A percentile compares a stretch with the other conserved stretches of the same genome.
Evolutionary conservation across 2,888 invertebrate species (phyloP).

Genomic region (Drosophila conformis): DNA sequence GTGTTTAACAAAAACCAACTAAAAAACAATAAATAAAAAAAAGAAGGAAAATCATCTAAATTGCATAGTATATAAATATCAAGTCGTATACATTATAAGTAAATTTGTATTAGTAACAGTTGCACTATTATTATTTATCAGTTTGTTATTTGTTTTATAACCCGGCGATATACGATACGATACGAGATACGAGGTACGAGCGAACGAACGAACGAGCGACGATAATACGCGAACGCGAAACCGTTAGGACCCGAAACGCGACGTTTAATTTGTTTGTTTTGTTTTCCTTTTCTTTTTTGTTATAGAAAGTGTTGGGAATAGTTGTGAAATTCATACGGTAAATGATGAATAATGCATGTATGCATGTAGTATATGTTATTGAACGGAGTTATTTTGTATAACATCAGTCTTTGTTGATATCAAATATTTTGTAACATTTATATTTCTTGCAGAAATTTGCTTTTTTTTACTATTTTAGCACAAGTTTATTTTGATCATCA

Average conservation of each 20-base stretch:
- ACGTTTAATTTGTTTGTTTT: slow-evolving; percentile 48
- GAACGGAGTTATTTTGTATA: slow-evolving; percentile 58
- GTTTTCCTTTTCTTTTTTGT: slow-evolving; percentile 19
- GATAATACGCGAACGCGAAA: slow-evolving; percentile 82
- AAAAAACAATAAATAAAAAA: slow-evolving; percentile 28
- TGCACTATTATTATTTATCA: slow-evolving; percentile 71
- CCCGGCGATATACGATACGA: slow-evolving; percentile 68
- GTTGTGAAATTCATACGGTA: slow-evolving; percentile 38
- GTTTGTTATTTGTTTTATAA: slow-evolving; percentile 37
- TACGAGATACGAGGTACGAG: slow-evolving; percentile 51
- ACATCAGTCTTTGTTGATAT: slow-evolving; percentile 71
- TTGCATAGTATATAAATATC: slow-evolving; percentile 58
- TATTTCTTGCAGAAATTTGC: slow-evolving; percentile 28
- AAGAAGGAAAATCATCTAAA: slow-evolving; percentile 36
- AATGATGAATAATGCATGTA: slow-evolving; percentile 33
- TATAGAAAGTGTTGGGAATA: slow-evolving; percentile 52
- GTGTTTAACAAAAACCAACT: slow-evolving; percentile 41
- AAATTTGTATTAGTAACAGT: slow-evolving; percentile 76
- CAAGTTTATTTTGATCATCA: slow-evolving; percentile 27
- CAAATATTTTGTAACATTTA: slow-evolving; percentile 38
- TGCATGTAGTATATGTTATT: slow-evolving; percentile 41
- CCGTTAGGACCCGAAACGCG: slow-evolving; percentile 83
- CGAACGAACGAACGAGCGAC: slow-evolving; percentile 82
- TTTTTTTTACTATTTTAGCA: slow-evolving; percentile 9
- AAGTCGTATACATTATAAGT: slow-evolving; percentile 68